Percentiles rank a stretch among this genome's conserved stretches.
Conservation (phyloP, 2,888 invertebrate species). For the Tenthredo notha region DNA sequence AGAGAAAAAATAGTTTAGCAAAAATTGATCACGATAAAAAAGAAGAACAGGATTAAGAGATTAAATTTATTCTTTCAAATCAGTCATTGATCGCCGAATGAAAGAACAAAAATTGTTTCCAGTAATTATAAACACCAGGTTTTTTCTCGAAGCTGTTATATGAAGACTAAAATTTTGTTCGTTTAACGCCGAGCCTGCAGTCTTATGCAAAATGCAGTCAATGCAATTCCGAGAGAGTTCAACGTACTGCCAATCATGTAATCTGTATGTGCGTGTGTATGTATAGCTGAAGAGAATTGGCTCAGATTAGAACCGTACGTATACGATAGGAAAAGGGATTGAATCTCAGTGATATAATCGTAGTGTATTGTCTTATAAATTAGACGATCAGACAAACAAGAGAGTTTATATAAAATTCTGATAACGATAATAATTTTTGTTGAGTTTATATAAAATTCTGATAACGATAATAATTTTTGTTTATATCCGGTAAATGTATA, state of each 20-base stretch:
- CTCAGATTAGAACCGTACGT: background rate
- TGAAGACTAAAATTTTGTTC: background rate
- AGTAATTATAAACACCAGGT: background rate
- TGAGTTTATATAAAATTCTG: no score
- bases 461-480: background rate
- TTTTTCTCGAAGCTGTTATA: background rate
- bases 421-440: background rate
- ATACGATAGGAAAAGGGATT: background rate
- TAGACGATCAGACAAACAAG: background rate
- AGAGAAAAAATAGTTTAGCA: background rate
- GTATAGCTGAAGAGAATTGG: background rate
- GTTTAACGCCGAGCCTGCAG: background rate
- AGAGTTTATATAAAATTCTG: background rate
- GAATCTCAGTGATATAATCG: background rate
- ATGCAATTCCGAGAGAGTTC: background rate
- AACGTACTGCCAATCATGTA: background rate
- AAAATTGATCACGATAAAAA: background rate
- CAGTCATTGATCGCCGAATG: background rate
- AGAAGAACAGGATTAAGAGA: background rate
- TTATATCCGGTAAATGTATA: background rate
- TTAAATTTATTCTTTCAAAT: background rate
- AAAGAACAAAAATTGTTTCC: background rate
- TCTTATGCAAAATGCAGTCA: background rate
- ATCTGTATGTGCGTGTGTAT: background rate
- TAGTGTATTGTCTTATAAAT: background rate